These are phyloP conservation scores for Aphelenchoides fujianensis DNA, from an alignment of 1,140 invertebrate species.

Conservation along the genomic window DNA sequence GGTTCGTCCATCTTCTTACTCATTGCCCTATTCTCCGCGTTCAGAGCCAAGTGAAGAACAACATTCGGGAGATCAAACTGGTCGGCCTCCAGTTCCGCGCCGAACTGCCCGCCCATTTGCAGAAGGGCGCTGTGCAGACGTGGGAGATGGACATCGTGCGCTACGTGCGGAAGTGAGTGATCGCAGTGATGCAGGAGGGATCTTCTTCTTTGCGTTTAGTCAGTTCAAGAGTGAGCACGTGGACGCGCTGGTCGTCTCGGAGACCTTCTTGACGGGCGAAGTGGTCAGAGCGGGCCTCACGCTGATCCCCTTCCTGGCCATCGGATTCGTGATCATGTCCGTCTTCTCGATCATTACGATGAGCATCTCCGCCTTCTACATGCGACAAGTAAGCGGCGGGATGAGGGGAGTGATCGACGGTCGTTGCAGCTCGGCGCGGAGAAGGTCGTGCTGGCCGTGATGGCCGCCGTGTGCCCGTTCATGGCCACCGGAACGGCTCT, in stretches of 20 bases:
- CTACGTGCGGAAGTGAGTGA: constrained; percentile 48
- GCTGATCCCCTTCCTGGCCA: constrained; percentile 57
- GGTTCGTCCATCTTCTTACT: constrained; percentile 32
- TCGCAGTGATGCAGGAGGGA: no score
- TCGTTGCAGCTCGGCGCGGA: constrained; percentile 33
- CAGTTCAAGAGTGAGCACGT: constrained; percentile 58
- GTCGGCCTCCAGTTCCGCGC: constrained; percentile 59
- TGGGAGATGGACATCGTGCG: constrained; percentile 50
- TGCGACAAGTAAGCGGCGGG: no score
- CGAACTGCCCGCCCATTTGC: constrained; percentile 39
- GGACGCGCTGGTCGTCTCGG: constrained; percentile 53
- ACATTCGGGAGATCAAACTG: constrained; percentile 53
- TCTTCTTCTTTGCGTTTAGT: constrained; percentile 39
- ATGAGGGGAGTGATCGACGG: constrained; percentile 32
- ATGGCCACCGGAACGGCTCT: constrained; percentile 59
- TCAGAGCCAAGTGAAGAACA: constrained; percentile 54
- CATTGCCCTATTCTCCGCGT: constrained; percentile 20
- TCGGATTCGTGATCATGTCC: constrained; percentile 59
- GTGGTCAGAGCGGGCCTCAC: constrained; percentile 57
- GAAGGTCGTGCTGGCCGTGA: constrained; percentile 37
- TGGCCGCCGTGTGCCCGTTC: constrained; percentile 54
- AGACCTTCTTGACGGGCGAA: constrained; percentile 56
- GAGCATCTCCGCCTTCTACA: constrained; percentile 39
- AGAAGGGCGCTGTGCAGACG: constrained; percentile 33
- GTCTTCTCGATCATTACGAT: constrained; percentile 57